Percentiles rank a stretch among this genome's conserved stretches.
phyloP scores from a whole-genome alignment of 2,113 vertebrate genomes.

The Anas platyrhynchos region DNA sequence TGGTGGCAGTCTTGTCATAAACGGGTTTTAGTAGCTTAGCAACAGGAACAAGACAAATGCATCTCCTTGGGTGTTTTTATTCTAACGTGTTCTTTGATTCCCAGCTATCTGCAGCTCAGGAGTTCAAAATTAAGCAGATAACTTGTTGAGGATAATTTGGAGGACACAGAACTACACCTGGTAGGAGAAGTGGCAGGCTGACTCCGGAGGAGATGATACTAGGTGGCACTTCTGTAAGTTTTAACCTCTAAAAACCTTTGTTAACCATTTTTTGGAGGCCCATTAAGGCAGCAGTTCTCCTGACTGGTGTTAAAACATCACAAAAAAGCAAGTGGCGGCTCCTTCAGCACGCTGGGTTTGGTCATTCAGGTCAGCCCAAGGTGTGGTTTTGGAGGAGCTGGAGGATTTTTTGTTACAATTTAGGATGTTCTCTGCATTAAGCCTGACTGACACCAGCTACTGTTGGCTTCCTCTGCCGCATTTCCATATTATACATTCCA shows the following conservation, averaged over 20 bases:
- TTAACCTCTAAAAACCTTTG: background rate
- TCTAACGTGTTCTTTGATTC: background rate
- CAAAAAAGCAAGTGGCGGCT: background rate
- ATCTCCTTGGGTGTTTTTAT: background rate
- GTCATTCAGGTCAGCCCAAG: background rate
- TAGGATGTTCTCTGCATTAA: background rate
- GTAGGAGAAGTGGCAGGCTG: background rate
- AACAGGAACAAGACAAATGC: slow-evolving; percentile 19
- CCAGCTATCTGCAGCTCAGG: background rate
- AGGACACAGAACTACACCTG: background rate
- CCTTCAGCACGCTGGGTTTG: background rate
- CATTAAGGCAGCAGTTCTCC: background rate
- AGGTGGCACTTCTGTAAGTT: background rate
- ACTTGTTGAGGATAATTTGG: background rate
- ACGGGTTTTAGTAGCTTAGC: slow-evolving; percentile 34
- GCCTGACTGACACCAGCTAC: background rate
- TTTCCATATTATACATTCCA: background rate
- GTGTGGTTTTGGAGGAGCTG: background rate
- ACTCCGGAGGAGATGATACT: background rate
- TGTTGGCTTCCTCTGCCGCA: background rate
- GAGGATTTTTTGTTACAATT: background rate
- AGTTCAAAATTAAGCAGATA: background rate
- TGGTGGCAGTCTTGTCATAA: background rate
- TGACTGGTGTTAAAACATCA: background rate
- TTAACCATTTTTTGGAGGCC: background rate